These are phyloP conservation scores for Elanoides forficatus DNA, from an alignment of 2,113 vertebrate species.

Conservation along the genomic window DNA sequence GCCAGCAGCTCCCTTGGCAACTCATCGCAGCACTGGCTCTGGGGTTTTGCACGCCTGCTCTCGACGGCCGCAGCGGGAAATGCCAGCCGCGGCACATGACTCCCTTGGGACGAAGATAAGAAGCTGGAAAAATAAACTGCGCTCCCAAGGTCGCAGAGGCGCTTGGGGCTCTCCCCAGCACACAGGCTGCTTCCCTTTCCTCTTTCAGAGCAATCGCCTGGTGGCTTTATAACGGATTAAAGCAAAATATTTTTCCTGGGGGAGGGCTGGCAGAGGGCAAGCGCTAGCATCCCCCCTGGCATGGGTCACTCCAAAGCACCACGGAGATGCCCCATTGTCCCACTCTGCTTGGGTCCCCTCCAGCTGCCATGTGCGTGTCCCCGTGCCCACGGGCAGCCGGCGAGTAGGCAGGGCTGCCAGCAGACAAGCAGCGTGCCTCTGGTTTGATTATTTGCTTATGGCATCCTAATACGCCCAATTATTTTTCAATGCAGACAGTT, in stretches of 20 bases:
- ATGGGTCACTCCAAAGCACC: neutral
- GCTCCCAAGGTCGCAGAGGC: fast-evolving
- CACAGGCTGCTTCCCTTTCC: neutral
- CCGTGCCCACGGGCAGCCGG: fast-evolving
- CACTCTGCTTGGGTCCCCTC: neutral
- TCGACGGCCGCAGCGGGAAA: fast-evolving
- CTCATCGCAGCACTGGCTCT: fast-evolving
- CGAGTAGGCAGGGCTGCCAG: neutral
- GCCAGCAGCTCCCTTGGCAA: fast-evolving
- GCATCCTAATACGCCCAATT: neutral
- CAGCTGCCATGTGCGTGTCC: neutral
- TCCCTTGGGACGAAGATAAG: neutral
- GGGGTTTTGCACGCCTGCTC: fast-evolving
- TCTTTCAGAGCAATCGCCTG: fast-evolving
- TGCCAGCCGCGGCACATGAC: fast-evolving
- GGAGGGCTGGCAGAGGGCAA: neutral
- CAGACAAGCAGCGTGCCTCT: neutral
- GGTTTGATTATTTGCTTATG: neutral
- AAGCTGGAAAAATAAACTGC: neutral
- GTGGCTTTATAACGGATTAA: neutral
- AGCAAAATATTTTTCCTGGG: neutral
- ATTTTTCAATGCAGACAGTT: neutral
- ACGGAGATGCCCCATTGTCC: fast-evolving
- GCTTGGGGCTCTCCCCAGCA: fast-evolving
- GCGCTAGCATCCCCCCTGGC: neutral